Base-by-base conservation (phyloP, 2,888 invertebrate genomes). In the Trichopoda pennipes region DNA sequence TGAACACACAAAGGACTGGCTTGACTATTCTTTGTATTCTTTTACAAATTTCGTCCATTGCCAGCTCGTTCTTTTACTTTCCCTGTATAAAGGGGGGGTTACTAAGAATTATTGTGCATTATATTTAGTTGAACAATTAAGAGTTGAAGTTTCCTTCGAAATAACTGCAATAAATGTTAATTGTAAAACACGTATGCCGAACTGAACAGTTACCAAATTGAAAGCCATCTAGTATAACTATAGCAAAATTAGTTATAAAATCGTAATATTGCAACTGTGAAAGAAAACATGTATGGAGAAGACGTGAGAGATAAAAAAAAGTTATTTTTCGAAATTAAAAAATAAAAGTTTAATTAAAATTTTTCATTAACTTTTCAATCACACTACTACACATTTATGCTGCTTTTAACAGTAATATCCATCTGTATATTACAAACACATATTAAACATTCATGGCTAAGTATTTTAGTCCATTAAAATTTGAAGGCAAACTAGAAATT, bases 401-500 rank as follows among this genome's bases (percentile, higher is more conserved):
- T 7, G 12, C 21, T 55, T 4, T 56, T 28, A 19, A 32, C 42
- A 58, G 47, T 44, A 70, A 51, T 80, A 32, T 17, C 49, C 53
- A 44, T 49, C 28, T 44, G 21, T 38, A 69, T 44, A 44, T 32
- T 23, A 17, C 17, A 44, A 44, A 47, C 63, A 77, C 51, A 78
- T 69, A 78, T 82, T 82, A 63, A 72, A 63, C 42, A 76, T 79
- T 75, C 68, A 68, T 75, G 82, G 76, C 82, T 79, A 56, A 79
- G 68, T 68, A 82, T 82, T 82, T 72, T 68, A 76, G 75, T 82
- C 75, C 75, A 76, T 82, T 82, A 82, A 79, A 47, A 75, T 82
- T 82, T 79, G 21, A 70, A 66, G 44, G 60, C 60, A 60, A 73
- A 53, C 47, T 35, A 68, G 44, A 66, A 79, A 66, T 66, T 58